phyloP scores from a whole-genome alignment of 1,140 invertebrate species.

The Meloidogyne floridensis region DNA sequence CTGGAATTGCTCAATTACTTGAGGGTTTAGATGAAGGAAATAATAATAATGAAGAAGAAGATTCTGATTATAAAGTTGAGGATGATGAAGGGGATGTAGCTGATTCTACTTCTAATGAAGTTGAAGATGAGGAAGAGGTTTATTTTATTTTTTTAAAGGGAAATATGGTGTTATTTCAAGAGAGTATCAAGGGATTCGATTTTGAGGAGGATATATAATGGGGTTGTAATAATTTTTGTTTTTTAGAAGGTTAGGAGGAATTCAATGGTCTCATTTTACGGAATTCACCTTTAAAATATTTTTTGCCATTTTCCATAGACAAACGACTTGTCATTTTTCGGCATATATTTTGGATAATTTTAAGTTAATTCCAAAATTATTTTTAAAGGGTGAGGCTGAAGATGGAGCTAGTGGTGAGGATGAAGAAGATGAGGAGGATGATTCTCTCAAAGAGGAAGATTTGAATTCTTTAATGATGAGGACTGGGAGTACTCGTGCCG shows the following conservation, averaged over 20 bases:
- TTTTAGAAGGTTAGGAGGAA: too few species aligned
- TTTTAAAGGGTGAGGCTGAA: not conserved
- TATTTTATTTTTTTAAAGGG: not conserved
- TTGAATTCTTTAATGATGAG: conserved; percentile 12
- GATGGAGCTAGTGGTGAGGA: not conserved
- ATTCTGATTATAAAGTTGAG: conserved; percentile 24
- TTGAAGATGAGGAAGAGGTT: conserved; percentile 11
- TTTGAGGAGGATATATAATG: too few species aligned
- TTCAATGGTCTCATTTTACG: too few species aligned
- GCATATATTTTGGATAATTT: too few species aligned
- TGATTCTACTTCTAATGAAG: conserved; percentile 7
- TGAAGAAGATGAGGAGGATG: not conserved
- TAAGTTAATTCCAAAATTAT: too few species aligned
- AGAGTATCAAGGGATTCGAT: too few species aligned
- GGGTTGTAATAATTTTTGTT: too few species aligned
- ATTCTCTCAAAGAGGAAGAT: conserved; percentile 9
- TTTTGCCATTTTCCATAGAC: too few species aligned
- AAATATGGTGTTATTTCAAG: not conserved
- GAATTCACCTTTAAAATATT: too few species aligned
- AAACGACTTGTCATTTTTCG: too few species aligned
- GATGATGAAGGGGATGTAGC: conserved; percentile 3
- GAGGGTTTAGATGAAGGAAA: not conserved
- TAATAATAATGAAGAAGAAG: conserved; percentile 20
- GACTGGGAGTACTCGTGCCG: conserved; percentile 2
- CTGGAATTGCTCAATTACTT: not conserved